phyloP scores from a whole-genome alignment of 2,888 invertebrate genomes.

The Dasysyrphus tricinctus region DNA sequence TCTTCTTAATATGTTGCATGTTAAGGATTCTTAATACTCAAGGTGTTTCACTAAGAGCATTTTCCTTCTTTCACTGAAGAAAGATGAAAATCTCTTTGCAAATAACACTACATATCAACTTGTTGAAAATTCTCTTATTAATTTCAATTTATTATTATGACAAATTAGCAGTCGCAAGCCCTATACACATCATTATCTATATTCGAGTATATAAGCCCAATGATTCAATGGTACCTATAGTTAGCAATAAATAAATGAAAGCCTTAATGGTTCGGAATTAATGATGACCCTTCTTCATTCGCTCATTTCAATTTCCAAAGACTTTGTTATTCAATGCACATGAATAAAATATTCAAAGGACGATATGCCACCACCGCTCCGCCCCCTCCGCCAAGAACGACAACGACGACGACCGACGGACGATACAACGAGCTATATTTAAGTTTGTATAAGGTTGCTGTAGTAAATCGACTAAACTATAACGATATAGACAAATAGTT shows the following conservation, averaged over 20 bases:
- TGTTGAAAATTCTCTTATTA: conserved; percentile 33
- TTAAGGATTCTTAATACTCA: background rate
- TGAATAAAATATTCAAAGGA: conserved; percentile 65
- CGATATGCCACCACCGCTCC: background rate
- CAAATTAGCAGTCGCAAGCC: conserved; percentile 5
- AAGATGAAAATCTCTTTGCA: background rate
- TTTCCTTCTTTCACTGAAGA: background rate
- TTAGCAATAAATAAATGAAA: conserved; percentile 60
- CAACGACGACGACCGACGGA: background rate
- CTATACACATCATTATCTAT: conserved; percentile 18
- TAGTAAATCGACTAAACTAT: too few relatives aligned
- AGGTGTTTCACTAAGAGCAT: background rate
- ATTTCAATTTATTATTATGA: conserved; percentile 44
- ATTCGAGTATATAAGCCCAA: background rate
- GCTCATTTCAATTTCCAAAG: conserved; percentile 32
- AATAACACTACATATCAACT: background rate
- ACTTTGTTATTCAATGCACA: conserved; percentile 53
- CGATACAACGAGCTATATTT: background rate
- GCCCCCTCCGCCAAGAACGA: background rate
- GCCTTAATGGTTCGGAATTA: conserved; percentile 58
- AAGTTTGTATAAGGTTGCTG: too few relatives aligned
- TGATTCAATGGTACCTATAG: conserved; percentile 23
- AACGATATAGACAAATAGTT: background rate
- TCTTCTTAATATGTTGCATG: conserved; percentile 21
- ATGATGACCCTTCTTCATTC: conserved; percentile 59